These are phyloP conservation scores for Cantharis lateralis DNA, from an alignment of 2,888 invertebrate species.

Conservation along the genomic window DNA sequence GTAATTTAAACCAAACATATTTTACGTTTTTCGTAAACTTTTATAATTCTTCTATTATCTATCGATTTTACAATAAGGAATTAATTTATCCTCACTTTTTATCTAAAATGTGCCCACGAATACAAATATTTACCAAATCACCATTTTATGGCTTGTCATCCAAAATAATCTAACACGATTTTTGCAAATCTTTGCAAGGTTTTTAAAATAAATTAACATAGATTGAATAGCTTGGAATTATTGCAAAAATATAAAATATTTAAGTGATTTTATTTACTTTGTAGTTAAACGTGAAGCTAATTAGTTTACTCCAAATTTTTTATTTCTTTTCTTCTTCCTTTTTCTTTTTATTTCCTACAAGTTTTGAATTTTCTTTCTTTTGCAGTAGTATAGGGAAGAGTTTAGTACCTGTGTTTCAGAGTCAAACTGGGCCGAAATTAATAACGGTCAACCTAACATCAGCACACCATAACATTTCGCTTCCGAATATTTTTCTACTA, in stretches of 20 bases:
- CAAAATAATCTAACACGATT: neutral
- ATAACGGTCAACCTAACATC: too few species aligned
- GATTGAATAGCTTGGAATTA: neutral
- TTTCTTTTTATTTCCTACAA: too few species aligned
- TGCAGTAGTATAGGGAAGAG: too few species aligned
- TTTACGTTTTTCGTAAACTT: neutral
- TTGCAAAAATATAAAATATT: neutral
- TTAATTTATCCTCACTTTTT: neutral
- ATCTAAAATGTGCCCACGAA: neutral
- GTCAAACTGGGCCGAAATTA: too few species aligned
- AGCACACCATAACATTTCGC: too few species aligned
- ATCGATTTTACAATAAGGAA: neutral
- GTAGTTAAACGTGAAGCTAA: too few species aligned
- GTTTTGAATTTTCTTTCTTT: too few species aligned
- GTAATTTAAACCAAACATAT: neutral
- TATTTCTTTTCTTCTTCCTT: too few species aligned
- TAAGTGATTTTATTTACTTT: too few species aligned
- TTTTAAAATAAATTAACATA: neutral
- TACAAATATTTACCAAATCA: neutral
- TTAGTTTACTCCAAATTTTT: too few species aligned
- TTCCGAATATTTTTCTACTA: too few species aligned
- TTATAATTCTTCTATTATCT: neutral
- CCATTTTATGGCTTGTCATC: neutral
- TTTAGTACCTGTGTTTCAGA: too few species aligned
- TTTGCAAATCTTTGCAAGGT: neutral